Evolutionary conservation across 2,888 invertebrate genomes (phyloP).

Genomic region (Unio delphinus): DNA sequence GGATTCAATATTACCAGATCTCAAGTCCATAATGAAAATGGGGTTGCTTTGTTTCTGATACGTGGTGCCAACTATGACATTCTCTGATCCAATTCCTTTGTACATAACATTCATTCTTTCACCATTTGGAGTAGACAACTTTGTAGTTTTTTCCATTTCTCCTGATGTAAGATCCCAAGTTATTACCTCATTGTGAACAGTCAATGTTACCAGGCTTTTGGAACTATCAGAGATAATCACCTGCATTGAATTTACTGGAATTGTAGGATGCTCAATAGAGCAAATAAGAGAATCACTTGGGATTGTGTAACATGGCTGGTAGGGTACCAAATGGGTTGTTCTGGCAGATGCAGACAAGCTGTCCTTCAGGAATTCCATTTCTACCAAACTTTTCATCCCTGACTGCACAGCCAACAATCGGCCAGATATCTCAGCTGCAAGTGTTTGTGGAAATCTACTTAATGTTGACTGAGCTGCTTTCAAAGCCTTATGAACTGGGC

Average conservation of each 20-base stretch:
- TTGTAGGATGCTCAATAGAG: conserved; percentile 73
- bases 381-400: conserved; percentile 21
- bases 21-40: conserved; percentile 40
- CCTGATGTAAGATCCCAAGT: conserved; percentile 49
- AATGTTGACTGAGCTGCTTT: conserved; percentile 79
- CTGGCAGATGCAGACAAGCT: conserved; percentile 28
- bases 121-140: conserved; percentile 17
- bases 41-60: conserved; percentile 43
- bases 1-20: conserved; percentile 31
- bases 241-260: conserved; percentile 33
- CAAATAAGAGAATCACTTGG: conserved; percentile 42
- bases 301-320: conserved; percentile 37
- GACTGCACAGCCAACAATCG: conserved; percentile 81
- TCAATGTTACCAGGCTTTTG: conserved; percentile 34
- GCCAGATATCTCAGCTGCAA: conserved; percentile 92
- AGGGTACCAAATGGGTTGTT: conserved; percentile 70
- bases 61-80: conserved; percentile 37
- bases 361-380: conserved; percentile 35
- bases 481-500: conserved; percentile 77
- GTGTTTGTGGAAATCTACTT: conserved; percentile 90
- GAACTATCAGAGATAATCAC: conserved; percentile 37
- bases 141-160: conserved; percentile 39
- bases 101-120: conserved; percentile 44
- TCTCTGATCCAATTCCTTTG: conserved; percentile 21
- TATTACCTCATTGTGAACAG: conserved; percentile 38